A percentile compares a stretch with the other conserved stretches of the same genome.
Evolutionary conservation across 2,113 vertebrate genomes (phyloP).

Genomic region (Excalfactoria chinensis): DNA sequence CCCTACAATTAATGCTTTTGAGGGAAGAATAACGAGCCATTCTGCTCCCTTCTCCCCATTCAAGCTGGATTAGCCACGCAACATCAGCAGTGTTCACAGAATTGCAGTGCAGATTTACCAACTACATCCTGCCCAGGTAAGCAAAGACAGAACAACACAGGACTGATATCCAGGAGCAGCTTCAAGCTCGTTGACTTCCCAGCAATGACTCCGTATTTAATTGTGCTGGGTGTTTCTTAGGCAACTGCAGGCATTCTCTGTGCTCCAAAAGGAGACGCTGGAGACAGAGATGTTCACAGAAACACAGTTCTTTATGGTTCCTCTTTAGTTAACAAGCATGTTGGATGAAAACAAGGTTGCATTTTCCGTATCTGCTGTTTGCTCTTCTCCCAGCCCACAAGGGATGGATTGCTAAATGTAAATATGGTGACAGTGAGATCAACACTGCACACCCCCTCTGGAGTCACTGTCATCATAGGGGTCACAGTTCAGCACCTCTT

Average conservation of each 20-base stretch:
- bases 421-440: background rate
- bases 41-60: background rate
- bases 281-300: conserved; percentile 9
- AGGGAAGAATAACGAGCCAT: background rate
- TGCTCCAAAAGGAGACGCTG: background rate
- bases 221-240: conserved; percentile 31
- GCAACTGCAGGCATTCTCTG: conserved; percentile 7
- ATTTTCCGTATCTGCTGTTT: background rate
- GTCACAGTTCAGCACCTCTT: background rate
- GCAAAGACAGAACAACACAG: background rate
- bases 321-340: background rate
- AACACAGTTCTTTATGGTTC: background rate
- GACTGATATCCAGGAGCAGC: accelerated
- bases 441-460: accelerated
- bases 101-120: background rate
- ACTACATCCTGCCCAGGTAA: background rate
- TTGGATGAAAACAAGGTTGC: background rate
- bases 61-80: background rate
- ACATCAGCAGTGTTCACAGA: background rate
- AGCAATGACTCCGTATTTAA: background rate
- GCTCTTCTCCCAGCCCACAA: background rate
- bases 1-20: accelerated
- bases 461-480: accelerated
- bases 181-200: conserved; percentile 2
- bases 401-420: accelerated